Conservation (phyloP, 2,888 invertebrate genomes). For the Onthophagus sagittarius region DNA sequence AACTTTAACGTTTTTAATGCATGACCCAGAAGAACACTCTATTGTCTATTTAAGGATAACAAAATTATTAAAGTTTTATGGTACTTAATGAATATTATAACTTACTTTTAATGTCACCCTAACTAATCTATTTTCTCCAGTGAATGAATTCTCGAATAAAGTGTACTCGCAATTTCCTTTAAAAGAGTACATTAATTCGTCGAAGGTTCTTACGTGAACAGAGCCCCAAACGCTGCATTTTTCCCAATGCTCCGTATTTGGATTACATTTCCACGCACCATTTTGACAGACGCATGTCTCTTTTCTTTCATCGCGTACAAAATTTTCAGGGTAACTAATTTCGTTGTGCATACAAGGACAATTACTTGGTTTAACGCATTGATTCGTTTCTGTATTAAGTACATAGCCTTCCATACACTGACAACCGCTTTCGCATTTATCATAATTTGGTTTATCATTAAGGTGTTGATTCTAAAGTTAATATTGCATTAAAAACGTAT, state of each 20-base stretch:
- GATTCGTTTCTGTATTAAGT: background rate
- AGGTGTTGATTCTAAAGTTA: background rate
- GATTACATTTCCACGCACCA: background rate
- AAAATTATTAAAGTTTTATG: background rate
- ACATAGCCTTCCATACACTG: conserved; percentile 9
- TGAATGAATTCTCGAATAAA: background rate
- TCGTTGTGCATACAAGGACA: conserved; percentile 8
- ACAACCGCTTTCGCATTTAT: background rate
- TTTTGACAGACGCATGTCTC: background rate
- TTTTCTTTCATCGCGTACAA: background rate
- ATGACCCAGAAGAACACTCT: background rate
- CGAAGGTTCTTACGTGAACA: background rate
- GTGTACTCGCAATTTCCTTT: background rate
- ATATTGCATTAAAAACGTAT: background rate
- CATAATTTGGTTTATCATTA: background rate
- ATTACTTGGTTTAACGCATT: conserved; percentile 4
- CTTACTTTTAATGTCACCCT: conserved; percentile 1
- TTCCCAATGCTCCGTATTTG: background rate
- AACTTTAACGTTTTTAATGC: conserved; percentile 1
- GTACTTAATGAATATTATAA: background rate
- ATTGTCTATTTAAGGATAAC: background rate
- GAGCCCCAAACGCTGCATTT: background rate
- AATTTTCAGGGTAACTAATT: background rate
- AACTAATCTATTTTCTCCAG: background rate
- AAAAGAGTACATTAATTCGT: background rate